Conservation (phyloP, 2,113 vertebrate genomes). For the Thomomys bottae region DNA sequence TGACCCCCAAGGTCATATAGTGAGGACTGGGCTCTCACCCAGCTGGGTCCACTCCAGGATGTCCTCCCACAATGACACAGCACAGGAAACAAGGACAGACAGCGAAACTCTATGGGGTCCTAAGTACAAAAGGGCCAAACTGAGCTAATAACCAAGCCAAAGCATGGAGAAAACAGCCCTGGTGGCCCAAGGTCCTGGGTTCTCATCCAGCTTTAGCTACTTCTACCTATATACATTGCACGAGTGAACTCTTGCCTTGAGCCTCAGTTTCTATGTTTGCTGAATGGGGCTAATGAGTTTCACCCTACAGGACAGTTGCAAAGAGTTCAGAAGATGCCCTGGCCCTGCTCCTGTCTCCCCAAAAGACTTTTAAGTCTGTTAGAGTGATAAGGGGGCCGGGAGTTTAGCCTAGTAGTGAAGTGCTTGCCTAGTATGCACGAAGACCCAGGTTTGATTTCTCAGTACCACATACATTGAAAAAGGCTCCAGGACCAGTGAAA, state of each 20-base stretch:
- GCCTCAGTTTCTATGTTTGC: neutral
- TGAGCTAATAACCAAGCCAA: neutral
- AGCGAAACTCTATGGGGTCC: neutral
- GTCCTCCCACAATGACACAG: conserved; percentile 36
- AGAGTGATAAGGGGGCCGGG: neutral
- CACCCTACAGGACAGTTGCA: neutral
- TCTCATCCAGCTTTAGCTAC: neutral
- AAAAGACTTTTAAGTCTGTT: neutral
- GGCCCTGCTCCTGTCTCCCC: neutral
- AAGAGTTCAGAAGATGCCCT: no score
- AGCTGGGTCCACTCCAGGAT: conserved; percentile 34
- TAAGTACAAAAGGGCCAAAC: neutral
- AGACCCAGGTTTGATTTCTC: no score
- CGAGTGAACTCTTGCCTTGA: conserved; percentile 9
- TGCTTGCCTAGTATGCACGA: no score
- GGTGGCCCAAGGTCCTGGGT: neutral
- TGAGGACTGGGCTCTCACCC: conserved; percentile 9
- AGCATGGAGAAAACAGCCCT: neutral
- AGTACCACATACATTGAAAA: no score
- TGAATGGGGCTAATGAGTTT: neutral
- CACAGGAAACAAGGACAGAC: conserved; percentile 21
- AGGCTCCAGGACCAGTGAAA: no score
- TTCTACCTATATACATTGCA: neutral
- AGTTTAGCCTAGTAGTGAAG: no score
- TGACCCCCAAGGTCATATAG: conserved; percentile 25